Evolutionary conservation across 1,140 invertebrate species (phyloP).

Genomic region (Protaetia brevitarsis): DNA sequence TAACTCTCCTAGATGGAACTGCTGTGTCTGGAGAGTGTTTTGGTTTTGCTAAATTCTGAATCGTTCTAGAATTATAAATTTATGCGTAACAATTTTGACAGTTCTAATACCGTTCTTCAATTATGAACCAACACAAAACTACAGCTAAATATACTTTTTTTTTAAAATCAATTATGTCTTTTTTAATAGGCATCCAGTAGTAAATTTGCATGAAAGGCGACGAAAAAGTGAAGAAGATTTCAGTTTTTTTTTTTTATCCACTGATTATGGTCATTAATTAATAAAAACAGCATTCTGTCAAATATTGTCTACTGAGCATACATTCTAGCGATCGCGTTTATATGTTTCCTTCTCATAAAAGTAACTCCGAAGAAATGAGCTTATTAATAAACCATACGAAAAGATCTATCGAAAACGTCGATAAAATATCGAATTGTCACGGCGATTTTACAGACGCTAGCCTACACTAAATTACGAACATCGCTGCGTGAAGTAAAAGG

Average conservation of each 20-base stretch:
- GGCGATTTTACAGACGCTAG: neutral
- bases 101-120: too few species aligned
- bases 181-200: neutral
- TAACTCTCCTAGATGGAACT: too few species aligned
- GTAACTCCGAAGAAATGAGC: neutral
- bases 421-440: neutral
- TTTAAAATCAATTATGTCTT: neutral
- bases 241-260: neutral
- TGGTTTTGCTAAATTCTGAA: too few species aligned
- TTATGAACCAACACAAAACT: too few species aligned
- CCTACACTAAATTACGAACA: neutral
- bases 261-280: neutral
- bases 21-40: too few species aligned
- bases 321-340: neutral
- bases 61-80: too few species aligned
- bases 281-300: neutral
- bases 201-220: neutral
- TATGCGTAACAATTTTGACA: too few species aligned
- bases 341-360: neutral
- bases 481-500: neutral
- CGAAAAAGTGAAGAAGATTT: neutral
- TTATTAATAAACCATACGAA: neutral
- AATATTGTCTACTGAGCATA: neutral
- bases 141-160: neutral
- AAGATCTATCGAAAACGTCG: neutral